Base-by-base conservation (phyloP, 2,113 vertebrate species). In the Condylura cristata region DNA sequence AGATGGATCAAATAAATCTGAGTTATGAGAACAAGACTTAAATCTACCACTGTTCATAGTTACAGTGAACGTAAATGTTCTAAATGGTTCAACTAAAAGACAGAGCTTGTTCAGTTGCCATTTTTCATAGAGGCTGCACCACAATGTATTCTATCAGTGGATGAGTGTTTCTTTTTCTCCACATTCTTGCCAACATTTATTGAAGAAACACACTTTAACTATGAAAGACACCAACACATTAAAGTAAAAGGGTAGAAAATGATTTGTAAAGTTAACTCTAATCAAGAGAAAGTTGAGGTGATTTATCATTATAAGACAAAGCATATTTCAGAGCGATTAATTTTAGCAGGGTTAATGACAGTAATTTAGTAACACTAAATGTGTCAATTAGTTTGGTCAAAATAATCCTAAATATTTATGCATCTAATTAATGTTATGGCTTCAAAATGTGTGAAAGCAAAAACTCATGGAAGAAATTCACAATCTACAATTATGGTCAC, bases 371-470 rank as follows among this genome's bases (percentile, higher is more conserved):
- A 80, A 75, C 41, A 20, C 60, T 96, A 72, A 92, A 63, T 20
- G 1, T 22, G 22, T 70, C 30, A 48, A 14, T 86, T 65, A 41
- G 5, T 93, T 60, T 58, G 20, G 22, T 56, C n/a, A 56, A 34
- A 63, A 61, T 80, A 56, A 83, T 44, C 16, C 16, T 56, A 34
- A 79, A 46, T 71, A 28, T 86, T 91, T 66, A 41, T 82, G 63
- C 26, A 61, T 84, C 17, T 89, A 63, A 75, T 24, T 89, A 61
- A 74, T 24, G 66, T 30, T 6, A 74, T 58, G 80, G 4, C 30
- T 96, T 95, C 81, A 92, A 90, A 89, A 92, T 84, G 2, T 34
- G 46, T 20, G 26, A 89, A 89, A 93, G 13, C 48, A 46, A 76
- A 94, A 88, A 37, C n/a, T 93, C 66, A 16, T 0, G 51, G 34